phyloP scores from a whole-genome alignment of 2,888 invertebrate species.

The Willowsia nigromaculata region DNA sequence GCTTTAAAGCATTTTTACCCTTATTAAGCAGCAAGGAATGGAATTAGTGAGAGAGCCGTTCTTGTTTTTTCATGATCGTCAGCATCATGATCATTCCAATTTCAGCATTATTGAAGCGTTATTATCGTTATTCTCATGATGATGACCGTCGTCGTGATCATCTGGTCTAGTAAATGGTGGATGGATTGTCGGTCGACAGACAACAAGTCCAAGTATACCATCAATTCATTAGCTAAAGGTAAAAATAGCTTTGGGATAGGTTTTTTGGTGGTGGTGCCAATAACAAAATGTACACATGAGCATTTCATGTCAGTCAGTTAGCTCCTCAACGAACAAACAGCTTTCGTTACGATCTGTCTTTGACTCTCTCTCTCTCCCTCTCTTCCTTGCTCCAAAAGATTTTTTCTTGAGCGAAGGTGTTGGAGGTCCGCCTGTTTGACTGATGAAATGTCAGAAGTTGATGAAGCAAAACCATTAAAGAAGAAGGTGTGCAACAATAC shows the following conservation, averaged over 20 bases:
- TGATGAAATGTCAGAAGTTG: conserved; percentile 76
- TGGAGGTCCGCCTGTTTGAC: conserved; percentile 77
- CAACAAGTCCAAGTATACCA: conserved; percentile 42
- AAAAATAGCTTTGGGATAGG: conserved; percentile 43
- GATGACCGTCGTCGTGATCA: conserved; percentile 47
- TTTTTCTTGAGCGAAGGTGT: conserved; percentile 70
- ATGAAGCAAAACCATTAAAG: conserved; percentile 67
- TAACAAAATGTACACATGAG: conserved; percentile 61
- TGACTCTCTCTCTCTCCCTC: background rate
- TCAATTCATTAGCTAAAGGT: conserved; percentile 48
- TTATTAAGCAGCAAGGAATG: conserved; percentile 53
- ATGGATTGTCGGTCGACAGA: conserved; percentile 22
- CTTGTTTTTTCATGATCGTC: conserved; percentile 29
- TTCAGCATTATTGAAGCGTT: conserved; percentile 51
- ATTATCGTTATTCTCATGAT: conserved; percentile 26
- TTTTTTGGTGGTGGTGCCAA: conserved; percentile 56
- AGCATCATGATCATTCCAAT: conserved; percentile 58
- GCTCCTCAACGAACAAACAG: conserved; percentile 35
- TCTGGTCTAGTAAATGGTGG: conserved; percentile 25
- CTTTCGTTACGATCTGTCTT: background rate
- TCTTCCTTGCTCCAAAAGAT: background rate
- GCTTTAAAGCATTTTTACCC: conserved; percentile 49
- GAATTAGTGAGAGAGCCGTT: conserved; percentile 25
- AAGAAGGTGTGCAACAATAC: conserved; percentile 14
- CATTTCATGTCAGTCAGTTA: conserved; percentile 50